Base-by-base conservation (phyloP, 37 sponge, comb jelly and placozoan species). In the Aplysina aerophoba region DNA sequence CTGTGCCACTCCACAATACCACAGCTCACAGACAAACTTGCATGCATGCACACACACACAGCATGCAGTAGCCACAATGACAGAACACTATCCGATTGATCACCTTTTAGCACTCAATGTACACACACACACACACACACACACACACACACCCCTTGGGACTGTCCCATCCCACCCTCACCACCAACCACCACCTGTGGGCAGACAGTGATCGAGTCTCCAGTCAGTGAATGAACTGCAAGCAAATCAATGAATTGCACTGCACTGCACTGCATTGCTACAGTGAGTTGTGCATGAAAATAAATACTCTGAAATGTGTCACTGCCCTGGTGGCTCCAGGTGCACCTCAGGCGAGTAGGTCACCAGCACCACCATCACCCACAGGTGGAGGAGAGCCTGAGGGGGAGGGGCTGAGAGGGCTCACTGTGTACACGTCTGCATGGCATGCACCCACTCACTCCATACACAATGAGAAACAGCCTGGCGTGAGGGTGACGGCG, bases 261-360 rank as follows among this genome's bases (percentile, higher is more conserved):
- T n/a, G n/a, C 50, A 44, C 50, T 44, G 50, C 50, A 44, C 50
- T 8, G 3, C 8, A 44, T 8, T 11, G 50, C 50, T 44, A 11
- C 50, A 44, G 50, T 3, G 50, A 44, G 8, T 44, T 69, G 71
- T 69, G 71, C 30, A 35, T 69, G 33, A 30, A 35, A 30, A 35
- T 69, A 16, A 12, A 35, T 69, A 35, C 6, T 31, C 34, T 24
- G 22, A 30, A 12, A 16, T 65, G 66, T 65, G 66, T 65, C 19
- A 30, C 11, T 65, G 22, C 27, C 11, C 27, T 24, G 22, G 66
- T 65, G 66, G 17, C 15, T 57, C 17, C 15, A 34, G 2, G 58
- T 94, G 97, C n/a, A 84, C 50, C 83, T 96, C 97, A n/a, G 97
- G 97, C 22, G 81, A 85, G 87, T 96, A 96, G 21, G 94, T 92